Evolutionary conservation across 2,797 vertebrate genomes (phyloP).

Genomic region (Oreortyx pictus): DNA sequence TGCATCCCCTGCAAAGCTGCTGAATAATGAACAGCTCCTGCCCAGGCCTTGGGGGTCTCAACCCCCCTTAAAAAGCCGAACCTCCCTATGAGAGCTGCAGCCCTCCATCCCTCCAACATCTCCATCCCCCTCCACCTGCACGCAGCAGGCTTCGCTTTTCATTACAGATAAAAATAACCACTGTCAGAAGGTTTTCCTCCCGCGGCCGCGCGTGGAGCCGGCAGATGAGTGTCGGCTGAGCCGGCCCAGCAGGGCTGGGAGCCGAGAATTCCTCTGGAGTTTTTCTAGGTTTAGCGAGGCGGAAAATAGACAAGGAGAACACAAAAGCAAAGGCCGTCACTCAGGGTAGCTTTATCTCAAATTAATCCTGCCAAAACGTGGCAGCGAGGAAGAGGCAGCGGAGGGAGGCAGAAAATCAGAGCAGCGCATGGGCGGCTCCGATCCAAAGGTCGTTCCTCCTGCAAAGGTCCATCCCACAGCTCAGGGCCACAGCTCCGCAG

Average conservation of each 20-base stretch:
- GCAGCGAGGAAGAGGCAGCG: neutral
- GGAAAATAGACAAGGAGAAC: slow-evolving; percentile 69
- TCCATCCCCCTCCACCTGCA: slow-evolving; percentile 41
- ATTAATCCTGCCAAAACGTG: slow-evolving; percentile 52
- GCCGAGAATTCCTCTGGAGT: slow-evolving; percentile 44
- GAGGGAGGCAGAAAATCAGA: neutral
- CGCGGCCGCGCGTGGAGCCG: neutral
- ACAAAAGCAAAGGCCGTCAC: slow-evolving; percentile 63
- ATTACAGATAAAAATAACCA: slow-evolving; percentile 56
- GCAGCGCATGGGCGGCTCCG: neutral
- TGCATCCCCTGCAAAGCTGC: neutral
- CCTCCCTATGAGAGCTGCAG: accelerated
- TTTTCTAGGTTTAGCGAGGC: slow-evolving; percentile 56
- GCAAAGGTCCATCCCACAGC: neutral
- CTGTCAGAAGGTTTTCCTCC: slow-evolving; percentile 44
- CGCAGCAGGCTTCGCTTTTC: slow-evolving; percentile 49
- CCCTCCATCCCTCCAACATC: slow-evolving; percentile 5
- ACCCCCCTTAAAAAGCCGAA: neutral
- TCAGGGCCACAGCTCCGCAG: neutral
- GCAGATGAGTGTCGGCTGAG: slow-evolving; percentile 44
- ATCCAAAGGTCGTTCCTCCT: neutral
- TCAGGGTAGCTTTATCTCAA: slow-evolving; percentile 51
- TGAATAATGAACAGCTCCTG: neutral
- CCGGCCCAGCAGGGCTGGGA: slow-evolving; percentile 29
- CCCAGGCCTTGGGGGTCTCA: accelerated